These are phyloP conservation scores for Lepidurus couesii DNA, from an alignment of 1,140 invertebrate species.

Conservation along the genomic window DNA sequence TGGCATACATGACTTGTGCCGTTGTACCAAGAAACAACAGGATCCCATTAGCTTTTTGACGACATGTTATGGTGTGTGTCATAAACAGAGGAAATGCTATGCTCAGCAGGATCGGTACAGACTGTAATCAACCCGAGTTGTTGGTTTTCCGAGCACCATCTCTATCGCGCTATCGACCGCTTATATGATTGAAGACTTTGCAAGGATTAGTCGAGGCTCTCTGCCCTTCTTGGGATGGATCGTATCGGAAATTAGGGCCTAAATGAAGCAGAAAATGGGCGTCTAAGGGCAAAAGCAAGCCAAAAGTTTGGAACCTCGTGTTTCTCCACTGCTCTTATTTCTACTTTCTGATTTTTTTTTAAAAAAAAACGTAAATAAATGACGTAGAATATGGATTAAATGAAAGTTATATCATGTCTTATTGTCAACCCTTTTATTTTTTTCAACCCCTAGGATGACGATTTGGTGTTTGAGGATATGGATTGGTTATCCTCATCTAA, in stretches of 20 bases:
- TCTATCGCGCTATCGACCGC: background rate
- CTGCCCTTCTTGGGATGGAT: background rate
- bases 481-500: background rate
- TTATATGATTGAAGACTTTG: slow-evolving; percentile 8
- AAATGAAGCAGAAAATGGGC: background rate
- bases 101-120: background rate
- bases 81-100: background rate
- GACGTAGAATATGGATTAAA: no score
- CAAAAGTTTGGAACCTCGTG: background rate
- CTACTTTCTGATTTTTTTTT: background rate
- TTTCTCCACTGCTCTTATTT: background rate
- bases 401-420: background rate
- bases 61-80: background rate
- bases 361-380: background rate
- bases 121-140: background rate
- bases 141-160: background rate
- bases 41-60: background rate
- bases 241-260: background rate
- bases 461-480: slow-evolving; percentile 10
- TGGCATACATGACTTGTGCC: slow-evolving; percentile 7
- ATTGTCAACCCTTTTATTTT: background rate
- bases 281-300: background rate
- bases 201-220: background rate
- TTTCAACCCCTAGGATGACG: background rate
- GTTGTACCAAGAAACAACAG: background rate